Conservation (phyloP, 2,888 invertebrate genomes). For the Anaspis maculata region DNA sequence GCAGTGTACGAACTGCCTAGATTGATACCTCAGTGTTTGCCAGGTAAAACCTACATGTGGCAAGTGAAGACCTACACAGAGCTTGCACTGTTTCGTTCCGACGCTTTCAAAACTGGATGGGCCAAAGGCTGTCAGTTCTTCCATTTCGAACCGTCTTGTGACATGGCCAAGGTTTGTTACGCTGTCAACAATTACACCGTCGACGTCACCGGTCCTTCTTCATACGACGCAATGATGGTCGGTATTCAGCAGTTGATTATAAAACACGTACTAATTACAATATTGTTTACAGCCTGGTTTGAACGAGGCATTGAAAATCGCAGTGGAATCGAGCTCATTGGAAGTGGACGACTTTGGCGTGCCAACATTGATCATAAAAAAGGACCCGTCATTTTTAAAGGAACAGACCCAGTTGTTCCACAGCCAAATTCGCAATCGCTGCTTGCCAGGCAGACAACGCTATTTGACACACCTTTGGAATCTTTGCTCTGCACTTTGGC, state of each 20-base stretch:
- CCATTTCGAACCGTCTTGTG: slow-evolving; percentile 2
- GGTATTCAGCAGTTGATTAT: too few species aligned
- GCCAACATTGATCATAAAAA: slow-evolving; percentile 28
- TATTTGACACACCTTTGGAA: slow-evolving; percentile 59
- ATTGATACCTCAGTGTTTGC: too few species aligned
- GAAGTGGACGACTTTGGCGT: slow-evolving; percentile 17
- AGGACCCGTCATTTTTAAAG: slow-evolving; percentile 20
- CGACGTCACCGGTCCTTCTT: background rate
- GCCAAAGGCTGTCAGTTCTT: slow-evolving; percentile 52
- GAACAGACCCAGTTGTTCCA: slow-evolving; percentile 26
- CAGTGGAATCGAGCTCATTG: slow-evolving; percentile 23
- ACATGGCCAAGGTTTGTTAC: too few species aligned
- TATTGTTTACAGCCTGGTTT: slow-evolving; percentile 14
- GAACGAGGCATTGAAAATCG: slow-evolving; percentile 22
- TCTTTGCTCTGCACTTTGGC: slow-evolving; percentile 80
- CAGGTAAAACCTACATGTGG: too few species aligned
- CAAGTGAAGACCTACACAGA: too few species aligned
- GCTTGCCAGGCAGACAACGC: slow-evolving; percentile 27
- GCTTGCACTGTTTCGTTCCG: slow-evolving; percentile 51
- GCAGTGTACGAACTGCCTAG: too few species aligned
- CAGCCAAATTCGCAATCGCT: slow-evolving; percentile 17
- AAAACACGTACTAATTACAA: too few species aligned
- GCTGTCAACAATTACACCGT: too few species aligned
- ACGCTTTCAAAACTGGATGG: slow-evolving; percentile 68
- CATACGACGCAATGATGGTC: slow-evolving; percentile 3